Percentiles rank a stretch among this genome's conserved stretches.
phyloP scores from a whole-genome alignment of 2,797 vertebrate species.

The Rhincodon typus region DNA sequence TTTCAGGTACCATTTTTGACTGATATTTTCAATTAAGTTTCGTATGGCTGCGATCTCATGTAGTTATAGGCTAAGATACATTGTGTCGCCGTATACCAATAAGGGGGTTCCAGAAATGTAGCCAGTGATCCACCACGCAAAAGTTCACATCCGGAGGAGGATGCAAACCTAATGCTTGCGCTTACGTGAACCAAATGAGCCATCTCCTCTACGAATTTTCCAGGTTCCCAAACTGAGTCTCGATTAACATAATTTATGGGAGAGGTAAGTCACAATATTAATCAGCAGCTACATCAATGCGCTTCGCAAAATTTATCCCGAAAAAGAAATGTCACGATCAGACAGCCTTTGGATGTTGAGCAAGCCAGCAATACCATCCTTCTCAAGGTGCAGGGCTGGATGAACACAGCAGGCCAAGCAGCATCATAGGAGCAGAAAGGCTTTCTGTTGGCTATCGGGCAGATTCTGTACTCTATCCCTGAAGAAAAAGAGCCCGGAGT shows the following conservation, averaged over 20 bases:
- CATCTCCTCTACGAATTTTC: not conserved
- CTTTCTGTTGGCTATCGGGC: slow-evolving; percentile 47
- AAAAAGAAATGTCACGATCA: not conserved
- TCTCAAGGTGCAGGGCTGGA: too few relatives aligned
- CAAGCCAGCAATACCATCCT: not conserved
- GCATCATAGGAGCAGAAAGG: too few relatives aligned
- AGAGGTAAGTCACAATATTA: not conserved
- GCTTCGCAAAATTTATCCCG: not conserved
- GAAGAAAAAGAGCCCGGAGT: slow-evolving; percentile 56
- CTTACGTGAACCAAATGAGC: not conserved
- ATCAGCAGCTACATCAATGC: not conserved
- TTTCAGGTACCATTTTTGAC: not conserved
- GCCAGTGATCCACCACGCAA: not conserved
- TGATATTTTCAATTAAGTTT: not conserved
- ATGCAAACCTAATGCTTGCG: not conserved
- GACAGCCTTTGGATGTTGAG: too few relatives aligned
- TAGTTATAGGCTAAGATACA: slow-evolving; percentile 6
- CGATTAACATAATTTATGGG: not conserved
- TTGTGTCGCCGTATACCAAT: slow-evolving; percentile 22
- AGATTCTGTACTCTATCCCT: slow-evolving; percentile 49
- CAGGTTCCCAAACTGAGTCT: too few relatives aligned
- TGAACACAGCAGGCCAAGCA: too few relatives aligned
- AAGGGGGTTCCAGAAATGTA: too few relatives aligned
- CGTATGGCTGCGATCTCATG: not conserved
- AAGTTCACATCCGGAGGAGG: not conserved